Conservation (phyloP, 1,140 invertebrate species). For the Rhyacophila brunnea region DNA sequence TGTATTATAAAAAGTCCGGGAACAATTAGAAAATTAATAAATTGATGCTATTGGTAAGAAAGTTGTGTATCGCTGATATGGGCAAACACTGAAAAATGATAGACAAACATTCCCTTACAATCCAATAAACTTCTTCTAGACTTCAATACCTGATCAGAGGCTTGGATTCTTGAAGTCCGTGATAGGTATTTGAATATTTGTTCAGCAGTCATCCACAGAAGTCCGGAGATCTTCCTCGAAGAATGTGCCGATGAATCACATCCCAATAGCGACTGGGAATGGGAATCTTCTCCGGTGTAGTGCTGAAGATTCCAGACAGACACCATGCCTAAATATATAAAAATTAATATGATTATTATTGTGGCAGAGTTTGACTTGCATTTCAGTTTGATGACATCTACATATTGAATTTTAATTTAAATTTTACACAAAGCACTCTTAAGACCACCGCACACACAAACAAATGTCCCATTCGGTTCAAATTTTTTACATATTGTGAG, state of each 20-base stretch:
- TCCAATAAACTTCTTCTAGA: neutral
- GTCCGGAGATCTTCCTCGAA: neutral
- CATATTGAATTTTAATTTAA: too few species aligned
- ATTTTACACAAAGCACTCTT: too few species aligned
- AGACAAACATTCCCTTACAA: neutral
- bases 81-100: neutral
- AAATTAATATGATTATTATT: too few species aligned
- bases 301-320: conserved; percentile 21
- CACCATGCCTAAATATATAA: conserved; percentile 19
- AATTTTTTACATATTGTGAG: too few species aligned
- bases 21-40: neutral
- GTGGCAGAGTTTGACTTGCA: too few species aligned
- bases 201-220: conserved; percentile 16
- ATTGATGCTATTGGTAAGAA: neutral
- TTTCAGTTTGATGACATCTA: too few species aligned
- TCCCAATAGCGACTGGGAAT: neutral
- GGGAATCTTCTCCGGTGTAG: neutral
- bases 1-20: neutral
- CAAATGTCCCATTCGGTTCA: too few species aligned
- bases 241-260: neutral
- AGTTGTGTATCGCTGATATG: neutral
- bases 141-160: neutral
- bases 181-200: conserved; percentile 1
- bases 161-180: neutral
- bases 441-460: too few species aligned